Evolutionary conservation across 2,797 vertebrate genomes (phyloP).

Genomic region (Coluber constrictor): DNA sequence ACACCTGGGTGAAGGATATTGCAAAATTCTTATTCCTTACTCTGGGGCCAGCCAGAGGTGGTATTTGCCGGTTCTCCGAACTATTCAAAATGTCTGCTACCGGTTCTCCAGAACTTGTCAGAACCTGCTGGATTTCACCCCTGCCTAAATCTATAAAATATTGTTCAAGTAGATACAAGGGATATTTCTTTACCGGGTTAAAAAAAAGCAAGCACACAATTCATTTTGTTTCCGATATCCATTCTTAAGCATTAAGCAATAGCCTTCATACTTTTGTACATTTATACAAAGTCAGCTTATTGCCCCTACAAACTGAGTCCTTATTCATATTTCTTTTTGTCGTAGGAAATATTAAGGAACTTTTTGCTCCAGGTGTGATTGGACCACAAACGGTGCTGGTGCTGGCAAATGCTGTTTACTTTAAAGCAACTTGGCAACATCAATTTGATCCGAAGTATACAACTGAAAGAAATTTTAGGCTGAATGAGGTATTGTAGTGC

Average conservation of each 20-base stretch:
- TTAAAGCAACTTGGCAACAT: conserved; percentile 86
- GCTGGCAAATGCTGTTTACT: conserved; percentile 88
- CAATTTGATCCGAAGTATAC: conserved; percentile 79
- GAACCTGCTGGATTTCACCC: too few relatives aligned
- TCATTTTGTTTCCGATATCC: background rate
- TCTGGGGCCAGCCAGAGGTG: too few relatives aligned
- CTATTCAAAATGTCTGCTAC: too few relatives aligned
- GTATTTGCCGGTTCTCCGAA: too few relatives aligned
- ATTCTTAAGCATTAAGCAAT: too few relatives aligned
- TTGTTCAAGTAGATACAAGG: background rate
- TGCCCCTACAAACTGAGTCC: too few relatives aligned
- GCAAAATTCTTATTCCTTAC: too few relatives aligned
- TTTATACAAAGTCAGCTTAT: too few relatives aligned
- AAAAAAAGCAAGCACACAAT: background rate
- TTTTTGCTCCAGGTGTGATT: conserved; percentile 76
- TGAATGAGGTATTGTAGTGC: conserved; percentile 72
- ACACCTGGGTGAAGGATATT: too few relatives aligned
- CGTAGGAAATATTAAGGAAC: conserved; percentile 87
- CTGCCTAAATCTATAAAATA: background rate
- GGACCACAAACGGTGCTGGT: conserved; percentile 71
- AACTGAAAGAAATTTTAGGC: conserved; percentile 79
- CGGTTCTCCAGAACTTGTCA: too few relatives aligned
- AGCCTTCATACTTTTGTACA: too few relatives aligned
- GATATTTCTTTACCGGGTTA: background rate
- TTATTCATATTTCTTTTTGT: conserved; percentile 23